Percentiles rank a stretch among this genome's conserved stretches.
These are phyloP conservation scores for Philhelius pedissequus DNA, from an alignment of 2,888 invertebrate genomes.

Conservation along the genomic window DNA sequence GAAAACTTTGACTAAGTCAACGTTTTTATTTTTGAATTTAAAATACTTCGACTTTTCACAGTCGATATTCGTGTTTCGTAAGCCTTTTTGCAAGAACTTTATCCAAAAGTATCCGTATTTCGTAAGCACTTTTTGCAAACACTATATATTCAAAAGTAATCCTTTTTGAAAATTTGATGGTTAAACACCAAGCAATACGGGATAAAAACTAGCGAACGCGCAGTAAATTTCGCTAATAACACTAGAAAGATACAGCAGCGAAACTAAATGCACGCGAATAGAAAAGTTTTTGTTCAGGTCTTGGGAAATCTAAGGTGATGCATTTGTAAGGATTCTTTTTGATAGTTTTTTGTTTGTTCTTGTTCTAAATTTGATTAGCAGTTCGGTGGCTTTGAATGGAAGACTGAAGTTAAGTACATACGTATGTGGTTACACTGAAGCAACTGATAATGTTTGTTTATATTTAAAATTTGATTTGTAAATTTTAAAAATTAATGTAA, in stretches of 20 bases:
- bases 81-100: too few relatives aligned
- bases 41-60: neutral
- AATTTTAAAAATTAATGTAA: too few relatives aligned
- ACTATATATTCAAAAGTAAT: neutral
- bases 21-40: neutral
- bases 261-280: constrained; percentile 38
- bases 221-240: neutral
- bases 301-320: constrained; percentile 41
- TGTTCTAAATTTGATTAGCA: constrained; percentile 53
- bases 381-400: neutral
- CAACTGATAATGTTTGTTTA: neutral
- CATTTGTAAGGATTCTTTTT: constrained; percentile 54
- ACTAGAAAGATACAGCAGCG: constrained; percentile 36
- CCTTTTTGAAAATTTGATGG: neutral
- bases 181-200: neutral
- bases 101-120: neutral
- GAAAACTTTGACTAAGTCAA: neutral
- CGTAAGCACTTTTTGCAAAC: neutral
- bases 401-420: too few relatives aligned
- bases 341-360: constrained; percentile 13
- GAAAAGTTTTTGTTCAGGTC: constrained; percentile 39
- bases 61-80: neutral
- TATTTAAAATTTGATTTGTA: too few relatives aligned
- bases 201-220: neutral
- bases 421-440: neutral